Base-by-base conservation (phyloP, 2,797 vertebrate genomes). In the Brotula barbata region DNA sequence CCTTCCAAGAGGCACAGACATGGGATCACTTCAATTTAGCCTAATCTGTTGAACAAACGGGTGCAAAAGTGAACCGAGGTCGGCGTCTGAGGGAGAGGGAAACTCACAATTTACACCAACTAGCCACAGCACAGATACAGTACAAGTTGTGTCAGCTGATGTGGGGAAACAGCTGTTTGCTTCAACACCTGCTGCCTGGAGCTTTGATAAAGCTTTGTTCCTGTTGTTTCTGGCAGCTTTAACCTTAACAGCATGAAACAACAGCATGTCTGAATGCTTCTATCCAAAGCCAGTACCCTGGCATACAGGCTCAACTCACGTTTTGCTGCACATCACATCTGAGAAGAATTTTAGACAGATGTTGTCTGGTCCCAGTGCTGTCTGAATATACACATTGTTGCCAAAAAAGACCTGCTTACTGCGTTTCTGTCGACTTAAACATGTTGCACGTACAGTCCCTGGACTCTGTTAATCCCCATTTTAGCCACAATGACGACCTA, bases 91-190 rank as follows among this genome's bases (percentile, higher is more conserved):
- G 56, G 61, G 34, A 12, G 13, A 44, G 59, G 37, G 50, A 60
- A 41, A 56, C 58, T 21, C 42, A n/a, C 43, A 25, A 60, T 59
- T 70, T 69, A 65, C 47, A 42, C 37, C 34, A 42, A 62, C 68
- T 46, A 64, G 63, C 73, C 59, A 28, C 65, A 71, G 75, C 58
- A 53, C 43, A 51, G 64, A 75, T 74, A 83, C 82, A 82, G 80
- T 77, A 73, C 71, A 77, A 43, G 51, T 66, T 71, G 52, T 48
- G 31, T 71, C 52, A 62, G 53, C 77, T 53, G 63, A 68, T 63
- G 74, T 77, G 52, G 77, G 76, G 75, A 81, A 82, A 84, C 69
- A 68, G 80, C 65, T 75, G 78, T 88, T 83, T 79, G 87, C 82
- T 81, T 86, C 50, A 64, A 73, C 59, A 75, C 67, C 62, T 66